phyloP scores from a whole-genome alignment of 2,797 vertebrate genomes.

The Crocodylus rhombifer region DNA sequence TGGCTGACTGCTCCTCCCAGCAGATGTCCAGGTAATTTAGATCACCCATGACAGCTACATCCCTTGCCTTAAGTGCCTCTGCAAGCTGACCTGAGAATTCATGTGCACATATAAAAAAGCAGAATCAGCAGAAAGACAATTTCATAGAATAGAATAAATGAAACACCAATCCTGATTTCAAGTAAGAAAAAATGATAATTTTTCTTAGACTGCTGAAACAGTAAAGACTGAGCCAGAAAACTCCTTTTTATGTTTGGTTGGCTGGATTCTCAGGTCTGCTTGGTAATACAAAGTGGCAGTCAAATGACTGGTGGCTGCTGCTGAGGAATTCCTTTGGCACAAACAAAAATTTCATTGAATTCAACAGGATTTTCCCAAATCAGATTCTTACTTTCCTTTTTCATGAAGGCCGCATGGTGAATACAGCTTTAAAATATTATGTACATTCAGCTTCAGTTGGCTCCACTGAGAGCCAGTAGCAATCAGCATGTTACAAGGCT shows the following conservation, averaged over 20 bases:
- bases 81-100: neutral
- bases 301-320: neutral
- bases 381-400: neutral
- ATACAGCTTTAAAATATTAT: neutral
- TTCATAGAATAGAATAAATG: neutral
- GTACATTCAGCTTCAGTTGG: neutral
- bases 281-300: conserved; percentile 36
- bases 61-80: no score
- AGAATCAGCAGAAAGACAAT: neutral
- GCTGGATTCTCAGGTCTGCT: conserved; percentile 38
- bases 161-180: neutral
- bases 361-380: neutral
- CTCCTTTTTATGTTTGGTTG: conserved; percentile 19
- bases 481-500: neutral
- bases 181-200: neutral
- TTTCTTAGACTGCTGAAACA: rapidly evolving
- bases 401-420: neutral
- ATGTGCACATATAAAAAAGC: neutral
- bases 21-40: no score
- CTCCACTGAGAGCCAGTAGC: conserved; percentile 28
- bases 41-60: no score
- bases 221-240: neutral
- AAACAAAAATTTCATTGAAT: neutral
- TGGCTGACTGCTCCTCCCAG: no score
- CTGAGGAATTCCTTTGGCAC: neutral